phyloP scores from a whole-genome alignment of 2,888 invertebrate species.

The Eulithis testata region DNA sequence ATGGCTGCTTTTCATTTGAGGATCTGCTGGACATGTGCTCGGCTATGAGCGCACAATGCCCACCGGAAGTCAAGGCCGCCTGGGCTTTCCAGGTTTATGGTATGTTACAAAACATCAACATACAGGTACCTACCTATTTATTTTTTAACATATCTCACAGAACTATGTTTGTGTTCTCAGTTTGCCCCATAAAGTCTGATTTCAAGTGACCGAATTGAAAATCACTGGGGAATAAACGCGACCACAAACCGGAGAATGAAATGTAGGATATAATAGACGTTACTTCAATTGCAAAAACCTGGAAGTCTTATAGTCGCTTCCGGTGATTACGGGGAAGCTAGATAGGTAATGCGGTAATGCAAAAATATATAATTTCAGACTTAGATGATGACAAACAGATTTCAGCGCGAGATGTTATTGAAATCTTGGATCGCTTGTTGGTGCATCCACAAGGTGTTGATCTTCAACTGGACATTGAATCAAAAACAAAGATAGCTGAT shows the following conservation, averaged over 20 bases:
- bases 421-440: slow-evolving; percentile 82
- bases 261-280: no score
- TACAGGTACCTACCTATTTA: no score
- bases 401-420: slow-evolving; percentile 80
- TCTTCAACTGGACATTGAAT: slow-evolving; percentile 64
- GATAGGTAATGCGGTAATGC: no score
- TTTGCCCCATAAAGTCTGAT: no score
- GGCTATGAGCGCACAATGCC: slow-evolving; percentile 89
- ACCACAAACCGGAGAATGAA: no score
- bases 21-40: slow-evolving; percentile 91
- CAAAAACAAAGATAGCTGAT: slow-evolving; percentile 82
- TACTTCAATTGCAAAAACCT: no score
- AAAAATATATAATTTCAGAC: slow-evolving; percentile 67
- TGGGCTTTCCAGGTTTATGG: slow-evolving; percentile 93
- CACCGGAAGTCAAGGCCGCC: slow-evolving; percentile 87
- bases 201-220: no score
- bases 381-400: slow-evolving; percentile 86
- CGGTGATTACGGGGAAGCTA: no score
- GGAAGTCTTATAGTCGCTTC: no score
- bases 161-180: no score
- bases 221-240: no score
- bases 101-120: slow-evolving; percentile 54
- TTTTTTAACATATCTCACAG: no score
- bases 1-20: slow-evolving; percentile 89
- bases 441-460: slow-evolving; percentile 55